These are phyloP conservation scores for Hydropsyche betteni DNA, from an alignment of 2,888 invertebrate genomes.

Conservation along the genomic window DNA sequence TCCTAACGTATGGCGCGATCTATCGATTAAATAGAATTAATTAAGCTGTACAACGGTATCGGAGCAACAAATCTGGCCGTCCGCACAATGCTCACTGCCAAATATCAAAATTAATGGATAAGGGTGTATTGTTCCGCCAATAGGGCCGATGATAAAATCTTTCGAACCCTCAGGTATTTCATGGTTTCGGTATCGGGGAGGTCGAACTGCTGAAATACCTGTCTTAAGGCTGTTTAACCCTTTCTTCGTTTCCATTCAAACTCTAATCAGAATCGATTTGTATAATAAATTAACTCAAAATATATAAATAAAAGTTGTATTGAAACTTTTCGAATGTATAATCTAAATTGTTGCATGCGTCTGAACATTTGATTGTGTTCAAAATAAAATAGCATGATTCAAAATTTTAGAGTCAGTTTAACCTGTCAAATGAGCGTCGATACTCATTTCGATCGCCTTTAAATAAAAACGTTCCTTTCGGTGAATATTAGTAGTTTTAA, in stretches of 20 bases:
- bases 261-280: too few relatives aligned
- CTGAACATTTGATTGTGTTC: background rate
- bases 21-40: slow-evolving; percentile 40
- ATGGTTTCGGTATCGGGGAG: slow-evolving; percentile 8
- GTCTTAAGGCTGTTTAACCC: slow-evolving; percentile 39
- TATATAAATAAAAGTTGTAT: too few relatives aligned
- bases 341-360: too few relatives aligned
- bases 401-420: background rate
- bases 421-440: slow-evolving; percentile 9
- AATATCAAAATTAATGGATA: slow-evolving; percentile 49
- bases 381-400: background rate
- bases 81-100: slow-evolving; percentile 32
- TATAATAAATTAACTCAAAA: too few relatives aligned
- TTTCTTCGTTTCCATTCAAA: slow-evolving; percentile 31
- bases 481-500: slow-evolving; percentile 50
- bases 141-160: slow-evolving; percentile 41
- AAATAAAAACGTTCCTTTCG: slow-evolving; percentile 40
- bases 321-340: too few relatives aligned
- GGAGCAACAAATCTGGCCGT: slow-evolving; percentile 29
- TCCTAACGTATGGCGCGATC: slow-evolving; percentile 1
- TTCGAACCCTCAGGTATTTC: slow-evolving; percentile 21
- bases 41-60: slow-evolving; percentile 37
- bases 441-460: background rate
- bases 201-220: slow-evolving; percentile 33
- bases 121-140: slow-evolving; percentile 45